Evolutionary conservation across 2,113 vertebrate species (phyloP).

Genomic region (Aix galericulata): DNA sequence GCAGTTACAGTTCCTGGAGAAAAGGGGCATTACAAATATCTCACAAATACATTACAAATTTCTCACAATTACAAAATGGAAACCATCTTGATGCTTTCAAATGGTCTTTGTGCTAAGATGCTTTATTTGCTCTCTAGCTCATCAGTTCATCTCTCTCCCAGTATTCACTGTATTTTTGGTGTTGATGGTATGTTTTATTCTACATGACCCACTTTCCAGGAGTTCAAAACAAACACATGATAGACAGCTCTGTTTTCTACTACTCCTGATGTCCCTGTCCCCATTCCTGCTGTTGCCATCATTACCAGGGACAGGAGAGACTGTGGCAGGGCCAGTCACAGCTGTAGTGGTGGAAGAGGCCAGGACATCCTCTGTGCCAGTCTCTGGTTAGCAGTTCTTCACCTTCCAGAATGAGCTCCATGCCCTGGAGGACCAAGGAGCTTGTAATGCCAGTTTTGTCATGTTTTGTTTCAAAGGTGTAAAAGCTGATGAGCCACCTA

Average conservation of each 20-base stretch:
- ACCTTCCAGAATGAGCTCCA: not conserved
- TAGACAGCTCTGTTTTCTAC: not conserved
- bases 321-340: not conserved
- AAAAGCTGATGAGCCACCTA: not conserved
- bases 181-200: not conserved
- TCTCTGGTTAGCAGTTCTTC: not conserved
- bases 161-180: not conserved
- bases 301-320: not conserved
- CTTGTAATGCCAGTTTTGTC: not conserved
- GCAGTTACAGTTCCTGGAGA: not conserved
- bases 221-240: not conserved
- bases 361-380: not conserved
- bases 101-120: not conserved
- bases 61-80: not conserved
- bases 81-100: not conserved
- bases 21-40: not conserved
- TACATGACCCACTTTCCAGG: not conserved
- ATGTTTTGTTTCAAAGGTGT: not conserved
- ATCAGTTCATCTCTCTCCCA: not conserved
- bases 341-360: not conserved
- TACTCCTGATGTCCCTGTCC: not conserved
- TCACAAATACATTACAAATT: not conserved
- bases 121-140: slow-evolving; percentile 9
- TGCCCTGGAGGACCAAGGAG: not conserved
- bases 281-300: not conserved